phyloP scores from a whole-genome alignment of 2,888 invertebrate species.

The Polia nebulosa region DNA sequence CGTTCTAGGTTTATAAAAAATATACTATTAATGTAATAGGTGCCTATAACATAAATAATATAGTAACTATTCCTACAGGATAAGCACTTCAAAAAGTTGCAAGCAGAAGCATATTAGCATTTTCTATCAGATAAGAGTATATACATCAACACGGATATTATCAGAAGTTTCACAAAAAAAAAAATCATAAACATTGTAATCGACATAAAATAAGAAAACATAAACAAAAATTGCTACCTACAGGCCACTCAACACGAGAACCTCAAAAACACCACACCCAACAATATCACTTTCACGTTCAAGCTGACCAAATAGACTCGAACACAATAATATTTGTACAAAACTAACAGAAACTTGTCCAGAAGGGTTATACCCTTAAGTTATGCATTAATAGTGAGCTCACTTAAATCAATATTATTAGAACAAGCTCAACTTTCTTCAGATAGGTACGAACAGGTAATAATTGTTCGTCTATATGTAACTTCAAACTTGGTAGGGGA shows the following conservation, averaged over 20 bases:
- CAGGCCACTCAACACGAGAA: slow-evolving; percentile 35
- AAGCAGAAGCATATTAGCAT: too few species aligned
- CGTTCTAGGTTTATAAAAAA: not conserved
- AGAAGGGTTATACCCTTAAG: slow-evolving; percentile 65
- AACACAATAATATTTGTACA: slow-evolving; percentile 74
- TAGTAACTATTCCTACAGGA: too few species aligned
- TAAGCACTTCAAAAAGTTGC: too few species aligned
- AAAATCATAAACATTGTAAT: not conserved
- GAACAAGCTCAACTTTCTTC: slow-evolving; percentile 80
- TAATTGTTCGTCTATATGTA: slow-evolving; percentile 76
- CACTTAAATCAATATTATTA: slow-evolving; percentile 82
- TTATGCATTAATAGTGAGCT: slow-evolving; percentile 76
- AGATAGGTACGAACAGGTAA: slow-evolving; percentile 76
- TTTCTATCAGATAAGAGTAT: too few species aligned
- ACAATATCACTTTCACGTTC: slow-evolving; percentile 73
- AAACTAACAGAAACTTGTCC: slow-evolving; percentile 69
- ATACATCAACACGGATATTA: not conserved
- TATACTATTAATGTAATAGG: too few species aligned
- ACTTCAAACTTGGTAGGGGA: slow-evolving; percentile 80
- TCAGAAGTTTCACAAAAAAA: not conserved
- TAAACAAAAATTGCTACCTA: slow-evolving; percentile 8
- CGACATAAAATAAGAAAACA: not conserved
- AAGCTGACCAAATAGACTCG: slow-evolving; percentile 72
- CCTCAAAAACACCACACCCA: slow-evolving; percentile 60
- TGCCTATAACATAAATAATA: too few species aligned